phyloP scores from a whole-genome alignment of 2,113 vertebrate species.

The Callocephalon fimbriatum region DNA sequence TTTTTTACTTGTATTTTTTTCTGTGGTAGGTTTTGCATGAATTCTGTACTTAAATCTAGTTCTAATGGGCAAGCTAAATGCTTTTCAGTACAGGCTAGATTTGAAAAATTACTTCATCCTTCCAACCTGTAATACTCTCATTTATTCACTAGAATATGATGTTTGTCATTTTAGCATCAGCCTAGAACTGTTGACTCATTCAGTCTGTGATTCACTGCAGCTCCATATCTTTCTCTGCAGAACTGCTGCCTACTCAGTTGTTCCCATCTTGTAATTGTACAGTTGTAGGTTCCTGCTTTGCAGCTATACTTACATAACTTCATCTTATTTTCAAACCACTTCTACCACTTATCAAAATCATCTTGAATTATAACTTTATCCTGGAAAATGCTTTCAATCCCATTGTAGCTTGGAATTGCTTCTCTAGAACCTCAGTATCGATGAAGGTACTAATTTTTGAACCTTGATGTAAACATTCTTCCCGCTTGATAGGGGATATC shows the following conservation, averaged over 20 bases:
- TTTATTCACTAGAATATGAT: conserved; percentile 17
- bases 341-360: conserved; percentile 3
- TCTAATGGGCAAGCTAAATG: background rate
- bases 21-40: background rate
- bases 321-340: conserved; percentile 39
- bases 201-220: conserved; percentile 52
- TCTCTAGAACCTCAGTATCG: background rate
- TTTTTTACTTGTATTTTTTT: background rate
- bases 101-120: background rate
- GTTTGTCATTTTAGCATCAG: conserved; percentile 36
- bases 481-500: background rate
- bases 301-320: conserved; percentile 62
- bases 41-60: background rate
- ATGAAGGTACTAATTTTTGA: background rate
- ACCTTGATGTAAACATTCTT: background rate
- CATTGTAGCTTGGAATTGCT: background rate
- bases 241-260: conserved; percentile 67
- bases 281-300: conserved; percentile 54
- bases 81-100: background rate
- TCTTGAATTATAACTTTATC: background rate
- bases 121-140: background rate
- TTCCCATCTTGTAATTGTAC: conserved; percentile 61
- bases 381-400: background rate
- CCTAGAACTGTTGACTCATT: conserved; percentile 64
- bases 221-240: conserved; percentile 23